Conservation (phyloP, 2,113 vertebrate species). For the Labeo rohita region DNA sequence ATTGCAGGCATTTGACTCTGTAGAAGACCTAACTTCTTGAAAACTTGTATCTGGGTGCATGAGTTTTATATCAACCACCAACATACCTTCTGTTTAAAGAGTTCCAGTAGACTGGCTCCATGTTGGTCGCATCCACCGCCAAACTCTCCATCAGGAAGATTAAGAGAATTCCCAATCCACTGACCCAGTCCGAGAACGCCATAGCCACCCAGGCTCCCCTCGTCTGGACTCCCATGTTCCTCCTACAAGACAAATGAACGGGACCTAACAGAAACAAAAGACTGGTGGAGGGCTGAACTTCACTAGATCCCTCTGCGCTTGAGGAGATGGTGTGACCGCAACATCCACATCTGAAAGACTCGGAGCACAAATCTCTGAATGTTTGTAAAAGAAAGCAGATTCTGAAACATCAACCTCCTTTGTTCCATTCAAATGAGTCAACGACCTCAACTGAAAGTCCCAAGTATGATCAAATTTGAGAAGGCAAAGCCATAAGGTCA, state of each 20-base stretch:
- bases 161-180: constrained; percentile 53
- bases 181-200: constrained; percentile 40
- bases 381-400: constrained; percentile 10
- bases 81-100: constrained; percentile 65
- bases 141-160: constrained; percentile 58
- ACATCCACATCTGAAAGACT: constrained; percentile 48
- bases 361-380: constrained; percentile 20
- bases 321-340: constrained; percentile 38
- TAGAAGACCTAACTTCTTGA: background rate
- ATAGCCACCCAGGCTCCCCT: constrained; percentile 43
- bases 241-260: constrained; percentile 17
- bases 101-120: constrained; percentile 69
- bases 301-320: constrained; percentile 41
- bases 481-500: constrained; percentile 9
- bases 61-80: background rate
- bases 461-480: constrained; percentile 13
- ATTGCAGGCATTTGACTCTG: background rate
- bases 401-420: constrained; percentile 17
- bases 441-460: constrained; percentile 17
- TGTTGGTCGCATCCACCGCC: constrained; percentile 55
- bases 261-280: constrained; percentile 40
- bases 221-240: constrained; percentile 51
- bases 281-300: constrained; percentile 37
- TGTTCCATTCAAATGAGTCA: constrained; percentile 24
- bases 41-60: background rate